Base-by-base conservation (phyloP, 2,797 vertebrate genomes). In the Ispidina lecontei region DNA sequence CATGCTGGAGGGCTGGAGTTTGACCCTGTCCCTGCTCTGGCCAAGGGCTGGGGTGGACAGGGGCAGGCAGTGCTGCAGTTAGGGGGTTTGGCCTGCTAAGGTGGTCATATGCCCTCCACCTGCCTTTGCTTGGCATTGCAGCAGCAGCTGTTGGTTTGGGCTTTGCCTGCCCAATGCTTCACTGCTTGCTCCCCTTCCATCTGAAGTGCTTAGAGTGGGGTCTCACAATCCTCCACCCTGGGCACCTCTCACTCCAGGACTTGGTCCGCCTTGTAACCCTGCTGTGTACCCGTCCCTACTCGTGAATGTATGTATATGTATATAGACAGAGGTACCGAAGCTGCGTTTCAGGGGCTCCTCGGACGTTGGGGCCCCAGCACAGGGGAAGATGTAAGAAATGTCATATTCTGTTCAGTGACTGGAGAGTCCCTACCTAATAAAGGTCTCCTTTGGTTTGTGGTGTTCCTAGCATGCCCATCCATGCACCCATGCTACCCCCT, bases 1-100 rank as follows among this genome's bases (percentile, higher is more conserved):
- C 94, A 70, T 47, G 93, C 96, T 33, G 3, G 71, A 62, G 89
- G 97, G 43, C 51, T 87, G 96, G 93, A 97, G 95, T 44, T 44
- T 87, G 96, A 87, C 89, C 96, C 26, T 54, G 25, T 68, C 92
- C 89, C 59, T 65, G 28, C 62, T 55, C 4, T 62, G 35, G 33
- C 21, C 12, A 4, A 63, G 64, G 35, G 28, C 51, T 7, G 14
- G 7, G 12, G 17, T 11, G 29, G 52, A 65, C 26, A 44, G n/a
- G 41, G 22, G 23, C 20, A 22, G 12, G 14, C 7, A 5, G 18
- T n/a, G 12, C 80, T 28, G 35, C 43, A 25, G 5, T 35, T 33
- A 59, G 29, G 10, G 35, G 52, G 17, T 72, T 55, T 47, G 62
- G 59, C 55, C 44, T 87, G 33, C 74, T 8, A 17, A 58, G 55